A percentile compares a stretch with the other conserved stretches of the same genome.
phyloP scores from a whole-genome alignment of 1,140 invertebrate species.

The Dermatophagoides farinae region DNA sequence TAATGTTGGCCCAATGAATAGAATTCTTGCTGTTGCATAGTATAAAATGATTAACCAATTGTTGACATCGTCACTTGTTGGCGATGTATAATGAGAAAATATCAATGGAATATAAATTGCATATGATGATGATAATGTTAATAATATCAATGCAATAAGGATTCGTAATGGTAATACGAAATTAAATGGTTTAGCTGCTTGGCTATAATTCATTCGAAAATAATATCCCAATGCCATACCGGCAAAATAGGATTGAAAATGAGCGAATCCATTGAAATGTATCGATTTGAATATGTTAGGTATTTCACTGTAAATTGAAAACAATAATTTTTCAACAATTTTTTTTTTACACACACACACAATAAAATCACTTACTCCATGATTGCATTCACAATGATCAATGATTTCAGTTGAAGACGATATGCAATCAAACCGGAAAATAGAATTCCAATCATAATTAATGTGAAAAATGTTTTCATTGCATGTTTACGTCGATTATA shows the following conservation, averaged over 20 bases:
- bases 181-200: neutral
- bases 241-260: conserved; percentile 10
- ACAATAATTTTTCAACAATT: neutral
- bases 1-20: neutral
- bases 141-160: no score
- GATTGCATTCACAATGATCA: conserved; percentile 5
- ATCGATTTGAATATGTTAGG: neutral
- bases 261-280: conserved; percentile 1
- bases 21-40: no score
- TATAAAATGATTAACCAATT: no score
- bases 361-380: conserved; percentile 2
- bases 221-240: conserved; percentile 5
- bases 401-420: neutral
- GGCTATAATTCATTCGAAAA: neutral
- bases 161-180: no score
- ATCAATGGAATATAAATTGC: no score
- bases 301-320: conserved; percentile 10
- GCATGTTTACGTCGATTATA: conserved; percentile 1
- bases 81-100: no score
- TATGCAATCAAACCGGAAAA: neutral
- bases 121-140: no score
- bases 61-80: no score
- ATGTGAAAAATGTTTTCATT: neutral
- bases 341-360: no score
- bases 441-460: conserved; percentile 10